phyloP scores from a whole-genome alignment of 1,140 invertebrate genomes.

The Ptiloglossa arizonensis region DNA sequence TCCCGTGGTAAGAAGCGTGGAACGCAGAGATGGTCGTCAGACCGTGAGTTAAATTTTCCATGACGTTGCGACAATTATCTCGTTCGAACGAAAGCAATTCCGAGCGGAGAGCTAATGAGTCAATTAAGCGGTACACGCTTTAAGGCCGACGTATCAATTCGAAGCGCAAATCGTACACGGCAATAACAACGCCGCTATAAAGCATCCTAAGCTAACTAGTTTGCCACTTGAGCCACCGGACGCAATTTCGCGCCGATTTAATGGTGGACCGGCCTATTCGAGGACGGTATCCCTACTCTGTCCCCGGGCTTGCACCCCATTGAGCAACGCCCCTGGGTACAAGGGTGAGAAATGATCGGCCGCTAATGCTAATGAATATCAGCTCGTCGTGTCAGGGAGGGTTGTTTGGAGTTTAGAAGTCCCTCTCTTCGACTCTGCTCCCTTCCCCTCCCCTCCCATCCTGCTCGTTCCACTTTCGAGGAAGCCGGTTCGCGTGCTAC shows the following conservation, averaged over 20 bases:
- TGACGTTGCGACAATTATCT: not conserved
- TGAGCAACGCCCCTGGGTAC: constrained; percentile 65
- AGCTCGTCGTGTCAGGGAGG: constrained; percentile 66
- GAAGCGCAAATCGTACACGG: constrained; percentile 32
- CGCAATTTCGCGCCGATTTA: constrained; percentile 66
- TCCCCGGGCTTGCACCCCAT: constrained; percentile 60
- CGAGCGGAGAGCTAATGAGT: not conserved
- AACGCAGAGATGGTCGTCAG: too few species aligned
- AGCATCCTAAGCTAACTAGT: constrained; percentile 49
- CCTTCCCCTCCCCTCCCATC: not conserved
- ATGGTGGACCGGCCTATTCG: constrained; percentile 50
- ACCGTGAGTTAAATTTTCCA: not conserved
- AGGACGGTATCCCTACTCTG: constrained; percentile 19
- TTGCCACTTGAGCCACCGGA: constrained; percentile 59
- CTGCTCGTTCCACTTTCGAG: constrained; percentile 23
- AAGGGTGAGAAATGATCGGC: constrained; percentile 75
- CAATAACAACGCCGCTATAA: constrained; percentile 47
- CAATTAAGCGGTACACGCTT: constrained; percentile 33
- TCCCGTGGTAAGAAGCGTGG: too few species aligned
- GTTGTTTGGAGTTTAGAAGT: constrained; percentile 62
- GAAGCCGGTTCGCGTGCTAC: constrained; percentile 25
- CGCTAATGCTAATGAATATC: constrained; percentile 78
- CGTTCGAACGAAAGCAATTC: not conserved
- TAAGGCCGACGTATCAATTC: constrained; percentile 39
- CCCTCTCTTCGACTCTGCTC: not conserved